These are phyloP conservation scores for Temnothorax ravouxi DNA, from an alignment of 2,888 invertebrate species.

Conservation along the genomic window DNA sequence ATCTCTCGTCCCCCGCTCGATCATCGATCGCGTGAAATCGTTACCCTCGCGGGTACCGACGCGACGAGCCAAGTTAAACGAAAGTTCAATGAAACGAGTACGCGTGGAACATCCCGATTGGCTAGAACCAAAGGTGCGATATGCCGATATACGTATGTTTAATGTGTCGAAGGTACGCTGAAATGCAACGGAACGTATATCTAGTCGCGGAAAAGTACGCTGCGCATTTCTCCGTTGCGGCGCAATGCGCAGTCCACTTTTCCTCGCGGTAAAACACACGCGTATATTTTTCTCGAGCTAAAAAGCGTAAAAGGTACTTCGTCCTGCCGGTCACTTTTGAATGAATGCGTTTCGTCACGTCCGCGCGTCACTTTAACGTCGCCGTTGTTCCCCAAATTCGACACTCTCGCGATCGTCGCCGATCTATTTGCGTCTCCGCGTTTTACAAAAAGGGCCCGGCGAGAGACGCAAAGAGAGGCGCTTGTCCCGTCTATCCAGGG, in stretches of 20 bases:
- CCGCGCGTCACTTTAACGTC: not conserved
- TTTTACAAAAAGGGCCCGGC: conserved; percentile 79
- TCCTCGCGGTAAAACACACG: not conserved
- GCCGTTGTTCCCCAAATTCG: not conserved
- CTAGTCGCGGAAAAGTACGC: not conserved
- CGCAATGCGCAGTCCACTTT: not conserved
- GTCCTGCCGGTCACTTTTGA: not conserved
- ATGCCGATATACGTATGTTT: not conserved
- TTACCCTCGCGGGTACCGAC: conserved; percentile 19
- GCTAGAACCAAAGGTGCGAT: conserved; percentile 25
- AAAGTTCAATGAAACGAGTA: conserved; percentile 37
- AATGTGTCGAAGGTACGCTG: conserved; percentile 6
- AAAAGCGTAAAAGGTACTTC: not conserved
- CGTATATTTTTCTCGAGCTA: too few species aligned
- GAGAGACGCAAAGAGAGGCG: conserved; percentile 75
- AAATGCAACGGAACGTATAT: not conserved
- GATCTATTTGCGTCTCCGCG: conserved; percentile 75
- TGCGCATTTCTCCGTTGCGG: not conserved
- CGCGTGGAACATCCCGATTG: conserved; percentile 20
- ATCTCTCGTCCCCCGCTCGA: conserved; percentile 23
- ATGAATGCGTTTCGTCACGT: not conserved
- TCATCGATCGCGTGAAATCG: conserved; percentile 46
- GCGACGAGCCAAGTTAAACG: conserved; percentile 7
- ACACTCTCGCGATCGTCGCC: conserved; percentile 26
- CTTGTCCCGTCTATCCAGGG: not conserved